Evolutionary conservation across 2,797 vertebrate genomes (phyloP), one percentile per base, ranked within the genome.

Genomic region (Poecile montanus): DNA sequence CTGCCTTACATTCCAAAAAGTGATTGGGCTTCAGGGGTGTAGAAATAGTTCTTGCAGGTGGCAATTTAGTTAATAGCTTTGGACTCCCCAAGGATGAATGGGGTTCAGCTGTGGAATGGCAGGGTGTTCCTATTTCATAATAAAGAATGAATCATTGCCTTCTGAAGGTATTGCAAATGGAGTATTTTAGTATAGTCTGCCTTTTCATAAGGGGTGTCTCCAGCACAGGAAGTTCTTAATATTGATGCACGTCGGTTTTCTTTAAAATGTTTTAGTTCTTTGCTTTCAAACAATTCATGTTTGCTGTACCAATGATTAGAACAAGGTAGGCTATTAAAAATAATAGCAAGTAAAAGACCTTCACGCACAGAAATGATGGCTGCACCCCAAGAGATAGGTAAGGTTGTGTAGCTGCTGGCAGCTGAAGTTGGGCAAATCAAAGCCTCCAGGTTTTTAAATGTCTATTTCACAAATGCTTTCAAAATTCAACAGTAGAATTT

Each of bases 61-160:
- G 51, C 65, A 67, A 70, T 54, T 85, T 88, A 79, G 60, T 89
- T 93, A 85, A 94, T 85, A 88, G 79, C 63, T 90, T 93, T 76
- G 56, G 65, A 56, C 22, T 91, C 85, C 83, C 89, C 51, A 62
- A 83, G 92, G 92, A 61, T 44, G 34, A 76, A 42, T 11, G 47
- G 38, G 63, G 19, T 79, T 91, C 47, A 78, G 79, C 71, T 82
- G 60, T 44, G 34, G 88, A 89, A 72, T 50, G 71, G 67, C 48
- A 70, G 74, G 32, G 38, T 93, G 60, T 70, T 72, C 51, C 63
- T 89, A 3, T 42, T 57, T 89, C 42, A 30, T 76, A 32, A 47
- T 16, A 65, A 67, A 38, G 56, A 68, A 73, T 19, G 48, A 85
- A 53, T 79, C 32, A 40, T 11, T 65, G 27, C 23, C 48, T 68